Percentiles rank a stretch among this genome's conserved stretches.
Evolutionary conservation across 2,797 vertebrate species (phyloP).

Genomic region (Alauda arvensis): DNA sequence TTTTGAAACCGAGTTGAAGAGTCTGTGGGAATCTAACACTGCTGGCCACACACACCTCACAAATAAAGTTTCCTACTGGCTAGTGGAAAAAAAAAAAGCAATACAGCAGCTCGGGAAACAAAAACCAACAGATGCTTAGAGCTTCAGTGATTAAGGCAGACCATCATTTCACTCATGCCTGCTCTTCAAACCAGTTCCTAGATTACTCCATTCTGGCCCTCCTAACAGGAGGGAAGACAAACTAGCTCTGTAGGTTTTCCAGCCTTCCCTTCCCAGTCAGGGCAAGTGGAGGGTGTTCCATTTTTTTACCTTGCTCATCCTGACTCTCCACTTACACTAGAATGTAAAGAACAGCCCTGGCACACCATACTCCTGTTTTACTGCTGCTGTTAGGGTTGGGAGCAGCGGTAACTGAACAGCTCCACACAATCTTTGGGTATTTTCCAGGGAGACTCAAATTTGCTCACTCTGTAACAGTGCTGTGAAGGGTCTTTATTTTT

Average conservation of each 20-base stretch:
- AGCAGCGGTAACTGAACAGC: background rate
- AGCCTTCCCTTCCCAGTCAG: background rate
- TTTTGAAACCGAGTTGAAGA: background rate
- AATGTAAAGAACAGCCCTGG: background rate
- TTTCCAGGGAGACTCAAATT: fast-evolving
- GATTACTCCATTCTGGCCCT: background rate
- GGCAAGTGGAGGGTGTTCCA: background rate
- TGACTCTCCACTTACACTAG: background rate
- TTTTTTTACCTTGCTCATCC: background rate
- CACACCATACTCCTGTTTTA: background rate
- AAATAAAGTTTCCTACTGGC: background rate
- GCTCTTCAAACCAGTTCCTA: background rate
- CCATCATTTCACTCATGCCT: background rate
- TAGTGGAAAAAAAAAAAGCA: background rate
- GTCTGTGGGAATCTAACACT: background rate
- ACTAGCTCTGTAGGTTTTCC: background rate
- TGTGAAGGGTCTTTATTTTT: background rate
- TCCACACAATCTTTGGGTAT: background rate
- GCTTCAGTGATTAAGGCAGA: background rate
- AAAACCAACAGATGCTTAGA: background rate
- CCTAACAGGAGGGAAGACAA: background rate
- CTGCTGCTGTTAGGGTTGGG: background rate
- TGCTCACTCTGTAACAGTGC: background rate
- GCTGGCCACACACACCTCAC: background rate
- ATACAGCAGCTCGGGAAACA: background rate